Conservation (phyloP, 2,113 vertebrate species). For the Ceyx melanurus region DNA sequence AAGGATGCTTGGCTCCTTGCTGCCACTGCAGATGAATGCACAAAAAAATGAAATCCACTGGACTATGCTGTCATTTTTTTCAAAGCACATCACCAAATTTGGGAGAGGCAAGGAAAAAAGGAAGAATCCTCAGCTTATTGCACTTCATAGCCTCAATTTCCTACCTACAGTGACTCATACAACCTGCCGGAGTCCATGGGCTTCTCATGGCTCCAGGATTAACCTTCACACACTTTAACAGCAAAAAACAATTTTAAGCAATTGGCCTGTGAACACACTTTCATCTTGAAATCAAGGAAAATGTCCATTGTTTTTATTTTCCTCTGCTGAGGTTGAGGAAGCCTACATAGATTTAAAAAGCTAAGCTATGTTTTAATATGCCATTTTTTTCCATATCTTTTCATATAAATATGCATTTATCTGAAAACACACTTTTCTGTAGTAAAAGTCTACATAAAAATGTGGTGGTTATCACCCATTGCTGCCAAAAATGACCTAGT, state of each 20-base stretch:
- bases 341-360: not conserved
- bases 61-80: not conserved
- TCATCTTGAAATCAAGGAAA: not conserved
- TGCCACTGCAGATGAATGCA: not conserved
- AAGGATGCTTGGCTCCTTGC: not conserved
- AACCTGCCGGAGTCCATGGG: not conserved
- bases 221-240: not conserved
- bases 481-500: not conserved
- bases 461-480: not conserved
- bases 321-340: not conserved
- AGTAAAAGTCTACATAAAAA: not conserved
- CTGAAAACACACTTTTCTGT: not conserved
- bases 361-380: not conserved
- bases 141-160: not conserved
- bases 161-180: not conserved
- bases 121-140: not conserved
- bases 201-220: not conserved
- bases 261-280: not conserved
- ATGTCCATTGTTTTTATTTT: not conserved
- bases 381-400: not conserved
- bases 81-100: not conserved
- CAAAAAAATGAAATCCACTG: constrained; percentile 8
- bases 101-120: not conserved
- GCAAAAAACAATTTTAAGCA: not conserved
- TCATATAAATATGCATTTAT: not conserved